Base-by-base conservation (phyloP, 37 sponge, comb jelly and placozoan species). In the Cladorhizidae sp. region DNA sequence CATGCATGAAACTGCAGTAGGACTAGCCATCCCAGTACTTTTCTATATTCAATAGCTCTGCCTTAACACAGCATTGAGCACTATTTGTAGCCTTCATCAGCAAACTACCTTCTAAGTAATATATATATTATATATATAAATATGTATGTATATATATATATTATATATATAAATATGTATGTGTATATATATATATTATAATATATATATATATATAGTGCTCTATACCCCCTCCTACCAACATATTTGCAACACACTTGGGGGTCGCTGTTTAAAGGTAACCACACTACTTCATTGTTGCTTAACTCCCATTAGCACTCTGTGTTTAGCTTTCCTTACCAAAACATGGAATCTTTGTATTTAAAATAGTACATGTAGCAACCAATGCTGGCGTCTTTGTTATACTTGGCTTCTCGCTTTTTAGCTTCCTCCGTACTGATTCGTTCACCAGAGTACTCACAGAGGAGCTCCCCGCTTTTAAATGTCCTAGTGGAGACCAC, bases 301-400 rank as follows among this genome's bases (percentile, higher is more conserved):
- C 37, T 20, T 22, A 22, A 69, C 22, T 17, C 9, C 9, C 37
- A 12, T 70, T 73, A n/a, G 11, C 32, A 23, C 49, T 45, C 49
- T 12, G 7, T 36, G 22, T 33, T 29, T 22, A 6, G 40, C 14
- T 40, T 39, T 35, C 23, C 93, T 79, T 40, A 86, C 89, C 92
- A 95, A 28, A 78, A 52, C 35, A 78, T 94, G 56, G 71, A 83
- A 20, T 71, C 75, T 37, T 93, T 87, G 85, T 79, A 70, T 40
- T 38, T 56, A 69, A 95, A 98, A 72, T 93, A 98, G 84, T 98
- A 98, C 99, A 98, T 98, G 82, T 98, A 98, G 82, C 96, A 92
- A 28, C 99, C 99, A 36, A 89, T 81, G 36, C 23, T 25, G 26
- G 74, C 6, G 67, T 95, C 84, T 26, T 80, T 76, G 32, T 14